Percentiles rank a stretch among this genome's conserved stretches.
phyloP scores from a whole-genome alignment of 1,140 invertebrate species.

The Heliconius hewitsoni region DNA sequence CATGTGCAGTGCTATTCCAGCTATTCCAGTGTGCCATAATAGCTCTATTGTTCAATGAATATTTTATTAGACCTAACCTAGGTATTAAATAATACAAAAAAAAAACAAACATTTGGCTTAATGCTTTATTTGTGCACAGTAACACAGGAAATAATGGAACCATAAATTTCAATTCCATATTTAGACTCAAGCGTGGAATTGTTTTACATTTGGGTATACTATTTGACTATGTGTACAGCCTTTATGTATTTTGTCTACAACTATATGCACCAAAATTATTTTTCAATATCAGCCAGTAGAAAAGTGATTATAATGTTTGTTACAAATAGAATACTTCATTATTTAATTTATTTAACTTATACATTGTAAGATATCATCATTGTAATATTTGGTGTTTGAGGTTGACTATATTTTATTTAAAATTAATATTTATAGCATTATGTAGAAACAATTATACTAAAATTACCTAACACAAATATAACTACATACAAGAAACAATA shows the following conservation, averaged over 20 bases:
- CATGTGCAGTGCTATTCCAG: too few relatives aligned
- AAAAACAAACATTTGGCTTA: slow-evolving; percentile 41
- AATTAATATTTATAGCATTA: background rate
- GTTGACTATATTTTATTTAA: slow-evolving; percentile 11
- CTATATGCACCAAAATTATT: slow-evolving; percentile 29
- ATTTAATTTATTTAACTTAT: slow-evolving; percentile 16
- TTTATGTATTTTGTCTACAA: slow-evolving; percentile 33
- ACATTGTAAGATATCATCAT: slow-evolving; percentile 6
- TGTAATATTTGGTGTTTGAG: slow-evolving; percentile 29
- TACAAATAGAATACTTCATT: slow-evolving; percentile 20
- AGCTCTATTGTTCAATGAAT: too few relatives aligned
- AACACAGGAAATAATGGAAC: slow-evolving; percentile 50
- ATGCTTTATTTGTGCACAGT: slow-evolving; percentile 68
- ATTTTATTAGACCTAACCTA: background rate
- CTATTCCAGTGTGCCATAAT: too few relatives aligned
- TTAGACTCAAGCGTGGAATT: slow-evolving; percentile 39
- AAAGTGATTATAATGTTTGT: slow-evolving; percentile 34
- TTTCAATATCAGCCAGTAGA: slow-evolving; percentile 34
- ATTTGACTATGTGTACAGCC: slow-evolving; percentile 35
- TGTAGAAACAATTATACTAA: background rate
- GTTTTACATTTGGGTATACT: slow-evolving; percentile 33
- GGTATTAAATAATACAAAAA: slow-evolving; percentile 34
- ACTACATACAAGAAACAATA: slow-evolving; percentile 2
- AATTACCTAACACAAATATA: background rate
- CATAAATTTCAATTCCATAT: slow-evolving; percentile 59